These are phyloP conservation scores for Porites evermanni DNA, from an alignment of 92 coral and sea anemone genomes.

Conservation along the genomic window DNA sequence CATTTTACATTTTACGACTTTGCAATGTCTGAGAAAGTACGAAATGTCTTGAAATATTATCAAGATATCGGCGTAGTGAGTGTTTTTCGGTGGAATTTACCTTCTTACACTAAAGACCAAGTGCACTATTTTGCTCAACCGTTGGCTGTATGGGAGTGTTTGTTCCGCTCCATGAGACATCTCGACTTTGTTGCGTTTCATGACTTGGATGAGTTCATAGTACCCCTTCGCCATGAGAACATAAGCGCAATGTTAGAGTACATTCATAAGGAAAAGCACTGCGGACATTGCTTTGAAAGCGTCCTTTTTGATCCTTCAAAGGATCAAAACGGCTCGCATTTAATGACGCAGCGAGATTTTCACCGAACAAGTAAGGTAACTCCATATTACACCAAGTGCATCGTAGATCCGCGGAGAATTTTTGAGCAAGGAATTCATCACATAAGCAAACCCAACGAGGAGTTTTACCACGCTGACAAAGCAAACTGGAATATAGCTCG, in stretches of 20 bases:
- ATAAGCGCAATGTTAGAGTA: slow-evolving; percentile 35
- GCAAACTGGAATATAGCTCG: slow-evolving; percentile 46
- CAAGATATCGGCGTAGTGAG: slow-evolving; percentile 45
- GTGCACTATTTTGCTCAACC: slow-evolving; percentile 66
- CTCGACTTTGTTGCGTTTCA: slow-evolving; percentile 66
- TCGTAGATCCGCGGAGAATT: slow-evolving; percentile 65
- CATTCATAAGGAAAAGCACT: slow-evolving; percentile 42
- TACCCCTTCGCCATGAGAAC: slow-evolving; percentile 53
- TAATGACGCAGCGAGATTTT: slow-evolving; percentile 22
- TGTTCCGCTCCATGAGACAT: slow-evolving; percentile 50
- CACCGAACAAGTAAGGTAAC: not conserved
- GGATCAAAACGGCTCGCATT: slow-evolving; percentile 1
- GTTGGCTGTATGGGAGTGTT: slow-evolving; percentile 63
- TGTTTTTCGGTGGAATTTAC: slow-evolving; percentile 62
- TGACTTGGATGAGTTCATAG: slow-evolving; percentile 76
- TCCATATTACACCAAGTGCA: slow-evolving; percentile 53
- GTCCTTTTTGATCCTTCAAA: slow-evolving; percentile 49
- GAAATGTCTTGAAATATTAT: slow-evolving; percentile 46
- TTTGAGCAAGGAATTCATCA: slow-evolving; percentile 63
- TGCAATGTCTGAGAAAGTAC: slow-evolving; percentile 23
- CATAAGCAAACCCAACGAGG: slow-evolving; percentile 40
- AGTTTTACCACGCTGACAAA: not conserved
- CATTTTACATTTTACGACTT: slow-evolving; percentile 68
- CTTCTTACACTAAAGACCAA: slow-evolving; percentile 34
- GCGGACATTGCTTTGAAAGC: slow-evolving; percentile 71